Percentiles rank a stretch among this genome's conserved stretches.
These are phyloP conservation scores for Stenoptilia bipunctidactyla DNA, from an alignment of 2,888 invertebrate species.

Conservation along the genomic window DNA sequence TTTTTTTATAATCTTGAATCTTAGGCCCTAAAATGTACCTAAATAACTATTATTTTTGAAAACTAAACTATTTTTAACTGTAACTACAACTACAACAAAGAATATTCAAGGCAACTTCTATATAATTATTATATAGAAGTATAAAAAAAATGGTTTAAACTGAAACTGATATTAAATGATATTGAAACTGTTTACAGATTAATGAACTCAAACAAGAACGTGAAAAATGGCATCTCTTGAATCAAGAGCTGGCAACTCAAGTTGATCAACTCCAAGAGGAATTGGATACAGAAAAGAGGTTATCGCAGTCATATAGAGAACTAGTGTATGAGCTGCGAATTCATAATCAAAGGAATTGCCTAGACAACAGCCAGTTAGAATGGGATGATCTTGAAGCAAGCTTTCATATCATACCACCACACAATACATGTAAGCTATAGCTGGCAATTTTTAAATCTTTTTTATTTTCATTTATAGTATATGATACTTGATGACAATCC, in stretches of 20 bases:
- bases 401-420: constrained; percentile 31
- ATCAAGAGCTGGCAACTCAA: constrained; percentile 34
- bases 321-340: constrained; percentile 41
- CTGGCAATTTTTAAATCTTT: too few relatives aligned
- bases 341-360: constrained; percentile 37
- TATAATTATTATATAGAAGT: too few relatives aligned
- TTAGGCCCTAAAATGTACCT: too few relatives aligned
- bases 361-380: constrained; percentile 46
- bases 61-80: too few relatives aligned
- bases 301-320: constrained; percentile 33
- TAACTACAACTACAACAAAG: too few relatives aligned
- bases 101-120: too few relatives aligned
- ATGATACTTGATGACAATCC: too few relatives aligned
- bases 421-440: constrained; percentile 42
- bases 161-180: too few relatives aligned
- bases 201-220: constrained; percentile 54
- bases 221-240: constrained; percentile 38
- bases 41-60: too few relatives aligned
- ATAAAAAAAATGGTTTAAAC: too few relatives aligned
- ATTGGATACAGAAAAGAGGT: constrained; percentile 34
- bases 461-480: too few relatives aligned
- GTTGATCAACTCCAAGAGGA: constrained; percentile 35
- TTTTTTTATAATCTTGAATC: too few relatives aligned
- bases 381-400: constrained; percentile 54
- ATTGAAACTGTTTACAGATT: constrained; percentile 37